Base-by-base conservation (phyloP, 1,140 invertebrate species). In the Cherax quadricarinatus region DNA sequence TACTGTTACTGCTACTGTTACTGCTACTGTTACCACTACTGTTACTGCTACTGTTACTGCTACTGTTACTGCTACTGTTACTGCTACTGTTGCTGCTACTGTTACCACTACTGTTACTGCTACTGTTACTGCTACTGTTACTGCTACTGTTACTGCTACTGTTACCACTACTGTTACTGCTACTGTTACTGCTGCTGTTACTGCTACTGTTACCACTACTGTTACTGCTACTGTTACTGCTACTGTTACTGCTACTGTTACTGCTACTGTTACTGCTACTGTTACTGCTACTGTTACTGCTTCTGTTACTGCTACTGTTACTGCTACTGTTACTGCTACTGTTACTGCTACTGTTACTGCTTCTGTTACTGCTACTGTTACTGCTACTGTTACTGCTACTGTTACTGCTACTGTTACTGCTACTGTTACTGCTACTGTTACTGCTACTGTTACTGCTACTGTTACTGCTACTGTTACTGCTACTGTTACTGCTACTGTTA, bases 221-320 rank as follows among this genome's bases (percentile, higher is more conserved):
- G 5, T 73, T 24, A 21, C 24, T 73, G 24, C 24, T 24, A 73
- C 18, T 73, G 70, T 4, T 21, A 7, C 18, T 73, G 3, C 24
- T 73, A 73, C 4, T 18, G 24, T 73, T 18, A 18, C 18, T 18
- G 24, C 70, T 73, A 73, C 70, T n/a, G 30, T 41, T 41, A 41
- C 30, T 2, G 2, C 30, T n/a, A n/a, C n/a, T n/a, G n/a, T n/a
- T 73, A 24, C 24, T 73, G 30, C 30, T n/a, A 70, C n/a, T n/a
- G n/a, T 70, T 70, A 70, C n/a, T 70, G n/a, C n/a, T 70, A 70
- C n/a, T 70, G n/a, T 70, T 70, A n/a, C n/a, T 70, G n/a, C n/a
- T 14, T 21, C 48, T 81, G 5, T 73, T 24, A 21, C 24, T 73
- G 24, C 24, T 24, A 73, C 18, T 73, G 70, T 4, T 21, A 7